Percentiles rank a stretch among this genome's conserved stretches.
Evolutionary conservation across 2,888 invertebrate genomes (phyloP).

Genomic region (Octonoba sinensis): DNA sequence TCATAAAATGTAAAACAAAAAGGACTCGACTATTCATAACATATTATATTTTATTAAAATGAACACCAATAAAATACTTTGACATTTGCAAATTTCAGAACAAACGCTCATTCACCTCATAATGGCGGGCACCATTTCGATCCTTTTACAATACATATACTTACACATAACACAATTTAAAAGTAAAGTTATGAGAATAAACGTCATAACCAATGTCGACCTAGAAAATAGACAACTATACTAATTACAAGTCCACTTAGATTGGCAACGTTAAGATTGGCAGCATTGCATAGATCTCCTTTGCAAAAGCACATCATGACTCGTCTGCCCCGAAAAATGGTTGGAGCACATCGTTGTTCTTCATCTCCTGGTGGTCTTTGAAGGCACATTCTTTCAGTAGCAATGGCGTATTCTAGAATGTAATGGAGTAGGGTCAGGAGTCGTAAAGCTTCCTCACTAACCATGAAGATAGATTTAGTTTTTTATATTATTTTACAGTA

Average conservation of each 20-base stretch:
- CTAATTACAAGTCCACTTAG: neutral
- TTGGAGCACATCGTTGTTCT: slow-evolving; percentile 90
- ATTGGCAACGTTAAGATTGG: neutral
- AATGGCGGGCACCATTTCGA: too few relatives aligned
- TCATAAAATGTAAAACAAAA: too few relatives aligned
- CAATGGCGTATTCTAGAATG: slow-evolving; percentile 84
- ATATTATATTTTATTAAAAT: too few relatives aligned
- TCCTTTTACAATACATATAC: too few relatives aligned
- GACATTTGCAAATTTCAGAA: too few relatives aligned
- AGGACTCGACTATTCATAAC: too few relatives aligned
- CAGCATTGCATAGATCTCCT: slow-evolving; percentile 86
- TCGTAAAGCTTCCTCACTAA: too few relatives aligned
- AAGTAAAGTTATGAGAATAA: neutral
- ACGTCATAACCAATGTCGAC: slow-evolving; percentile 25
- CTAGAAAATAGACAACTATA: slow-evolving; percentile 3
- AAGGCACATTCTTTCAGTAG: slow-evolving; percentile 88
- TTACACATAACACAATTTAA: too few relatives aligned
- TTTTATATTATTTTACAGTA: too few relatives aligned
- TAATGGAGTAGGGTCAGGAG: slow-evolving; percentile 18
- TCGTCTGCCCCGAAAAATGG: slow-evolving; percentile 77
- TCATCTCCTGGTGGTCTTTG: slow-evolving; percentile 88
- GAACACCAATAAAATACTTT: too few relatives aligned
- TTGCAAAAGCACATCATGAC: slow-evolving; percentile 92
- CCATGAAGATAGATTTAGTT: too few relatives aligned
- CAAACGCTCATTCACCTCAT: too few relatives aligned